A percentile compares a stretch with the other conserved stretches of the same genome.
Conservation (phyloP, 2,888 invertebrate genomes). For the Leptinotarsa haldemani region DNA sequence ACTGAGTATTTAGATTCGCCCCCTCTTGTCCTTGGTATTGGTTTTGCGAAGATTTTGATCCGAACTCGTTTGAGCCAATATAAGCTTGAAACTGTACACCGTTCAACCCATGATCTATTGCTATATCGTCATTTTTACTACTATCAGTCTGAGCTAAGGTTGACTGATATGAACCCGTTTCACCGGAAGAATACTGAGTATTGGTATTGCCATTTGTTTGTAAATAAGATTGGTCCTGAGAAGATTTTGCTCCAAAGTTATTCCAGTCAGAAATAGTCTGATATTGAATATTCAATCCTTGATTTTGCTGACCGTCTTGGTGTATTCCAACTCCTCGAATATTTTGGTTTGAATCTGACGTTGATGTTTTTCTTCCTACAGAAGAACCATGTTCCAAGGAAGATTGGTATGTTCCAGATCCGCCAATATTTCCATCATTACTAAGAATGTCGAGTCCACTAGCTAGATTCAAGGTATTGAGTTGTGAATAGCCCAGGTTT, state of each 20-base stretch:
- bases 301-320: constrained; percentile 11
- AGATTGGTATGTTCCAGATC: constrained; percentile 1
- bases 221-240: constrained; percentile 6
- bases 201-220: constrained; percentile 4
- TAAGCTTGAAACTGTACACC: neutral
- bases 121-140: neutral
- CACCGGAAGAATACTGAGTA: neutral
- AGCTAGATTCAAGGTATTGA: constrained; percentile 2
- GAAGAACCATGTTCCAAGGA: neutral
- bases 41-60: neutral
- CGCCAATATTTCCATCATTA: neutral
- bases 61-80: neutral
- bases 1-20: neutral
- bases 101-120: neutral
- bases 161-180: neutral
- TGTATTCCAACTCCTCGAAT: neutral
- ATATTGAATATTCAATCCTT: constrained; percentile 10
- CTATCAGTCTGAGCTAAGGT: neutral
- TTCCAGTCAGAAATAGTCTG: constrained; percentile 3
- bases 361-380: neutral
- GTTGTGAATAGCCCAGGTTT: neutral
- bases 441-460: neutral
- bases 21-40: neutral
- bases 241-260: constrained; percentile 27
- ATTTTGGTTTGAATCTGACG: neutral